Conservation (phyloP, 2,113 vertebrate species). For the Indicator maculatus region DNA sequence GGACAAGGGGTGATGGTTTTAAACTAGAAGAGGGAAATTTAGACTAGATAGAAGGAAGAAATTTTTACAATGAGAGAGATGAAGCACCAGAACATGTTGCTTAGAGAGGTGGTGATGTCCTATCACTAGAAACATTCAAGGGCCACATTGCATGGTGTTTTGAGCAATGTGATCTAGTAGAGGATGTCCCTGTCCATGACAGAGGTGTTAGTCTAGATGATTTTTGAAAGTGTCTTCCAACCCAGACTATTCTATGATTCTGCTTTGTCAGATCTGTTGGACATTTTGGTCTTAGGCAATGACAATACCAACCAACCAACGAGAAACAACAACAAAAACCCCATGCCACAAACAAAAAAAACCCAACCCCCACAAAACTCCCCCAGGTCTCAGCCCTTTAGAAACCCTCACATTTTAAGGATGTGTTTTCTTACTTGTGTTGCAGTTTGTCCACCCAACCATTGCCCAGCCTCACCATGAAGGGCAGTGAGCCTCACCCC, state of each 20-base stretch:
- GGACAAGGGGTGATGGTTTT: not conserved
- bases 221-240: not conserved
- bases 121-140: not conserved
- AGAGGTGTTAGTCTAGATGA: not conserved
- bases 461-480: not conserved
- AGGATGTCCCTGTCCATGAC: accelerated
- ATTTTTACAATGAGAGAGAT: not conserved
- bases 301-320: too few species aligned
- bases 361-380: accelerated
- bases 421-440: not conserved
- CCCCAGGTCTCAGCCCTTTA: not conserved
- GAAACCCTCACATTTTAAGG: not conserved
- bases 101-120: not conserved
- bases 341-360: not conserved
- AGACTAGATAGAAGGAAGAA: not conserved
- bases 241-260: not conserved
- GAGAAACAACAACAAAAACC: not conserved
- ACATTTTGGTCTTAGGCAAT: not conserved
- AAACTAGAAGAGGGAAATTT: not conserved
- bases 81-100: not conserved
- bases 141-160: not conserved
- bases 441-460: not conserved
- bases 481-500: not conserved
- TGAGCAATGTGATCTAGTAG: not conserved
- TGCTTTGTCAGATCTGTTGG: not conserved